Evolutionary conservation across 1,140 invertebrate genomes (phyloP), one percentile per base, ranked within the genome.

Genomic region (Drosophila lini): DNA sequence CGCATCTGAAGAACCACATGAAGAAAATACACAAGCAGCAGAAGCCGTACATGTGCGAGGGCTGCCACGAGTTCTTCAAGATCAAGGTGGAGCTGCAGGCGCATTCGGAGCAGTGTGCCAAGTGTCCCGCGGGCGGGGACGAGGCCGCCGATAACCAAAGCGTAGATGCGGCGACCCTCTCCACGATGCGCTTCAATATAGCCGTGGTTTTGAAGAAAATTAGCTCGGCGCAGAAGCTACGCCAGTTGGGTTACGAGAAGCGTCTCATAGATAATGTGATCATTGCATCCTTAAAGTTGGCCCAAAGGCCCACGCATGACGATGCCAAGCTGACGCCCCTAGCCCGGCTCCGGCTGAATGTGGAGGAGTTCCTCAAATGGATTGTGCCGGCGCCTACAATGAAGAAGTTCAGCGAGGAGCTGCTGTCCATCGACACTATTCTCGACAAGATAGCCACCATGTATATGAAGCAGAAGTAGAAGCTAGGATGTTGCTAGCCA

Each of bases 1-100:
- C 96, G 13, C 96, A 97, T 81, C 94, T 96, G 92, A 97, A 96
- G 90, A 96, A 96, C 62, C 96, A 97, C 82, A 96, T 97, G 96
- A 93, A 94, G 32, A 96, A 95, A 76, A 96, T 97, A 32, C 96
- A 97, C 88, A 95, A 95, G n/a, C 94, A 95, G 68, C 93, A 93
- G 48, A 95, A 96, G 44, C 95, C 95, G 0, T 97, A 97, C 62
- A 94, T 94, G 71, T 97, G 96, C 83, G 92, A 93, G 19, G 93
- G 94, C 19, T 97, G 96, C 90, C 93, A 94, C 25, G 93, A 93
- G n/a, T 97, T 96, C 81, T 96, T 96, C 80, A 95, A 95, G 79
- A 95, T 96, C 8, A 97, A 97, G 89, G 94, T 93, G 34, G 94
- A 97, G 31, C 92, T 97, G 58, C 93, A 93, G 40, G 77, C 91